Base-by-base conservation (phyloP, 2,797 vertebrate species). In the Gouania willdenowi region DNA sequence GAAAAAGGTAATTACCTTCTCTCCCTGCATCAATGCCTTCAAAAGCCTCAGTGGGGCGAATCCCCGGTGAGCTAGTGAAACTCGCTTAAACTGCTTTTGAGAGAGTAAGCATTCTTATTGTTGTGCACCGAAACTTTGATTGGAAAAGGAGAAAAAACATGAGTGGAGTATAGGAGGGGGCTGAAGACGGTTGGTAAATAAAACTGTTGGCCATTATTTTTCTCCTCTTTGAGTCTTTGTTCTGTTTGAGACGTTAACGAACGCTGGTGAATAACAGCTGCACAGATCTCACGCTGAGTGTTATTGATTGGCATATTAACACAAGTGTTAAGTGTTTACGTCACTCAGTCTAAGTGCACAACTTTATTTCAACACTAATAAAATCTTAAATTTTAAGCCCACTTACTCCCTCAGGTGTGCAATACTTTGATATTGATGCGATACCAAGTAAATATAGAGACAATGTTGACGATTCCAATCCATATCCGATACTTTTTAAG, bases 1-100 rank as follows among this genome's bases (percentile, higher is more conserved):
- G 81, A 83, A 81, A 85, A 87, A 87, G 85, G 84, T 85, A 87
- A 87, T 87, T 85, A 87, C 84, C 85, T 85, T 85, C 79, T 84
- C 77, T 84, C 71, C 71, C 67, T 85, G 84, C 82, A 79, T 87
- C 78, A 81, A 79, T 85, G 82, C 84, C 81, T 87, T 81, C 84
- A 83, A 79, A 85, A 87, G 78, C 82, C 82, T 84, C 78, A 71
- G 78, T 68, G 60, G 81, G 82, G 79, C 71, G 77, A 84, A 85
- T 84, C 84, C 82, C 84, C 60, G 59, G 84, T 79, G 82, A 82
- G 84, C 78, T 68, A 77, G 75, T 83, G 81, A 76, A 85, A 85
- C 87, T 87, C 82, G 87, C 84, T 87, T 87, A 83, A 87, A 87
- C 82, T 85, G 84, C 78, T 84, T 87, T 84, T 85, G 79, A 84